phyloP scores from a whole-genome alignment of 1,140 invertebrate species.

The Lethrus apterus region DNA sequence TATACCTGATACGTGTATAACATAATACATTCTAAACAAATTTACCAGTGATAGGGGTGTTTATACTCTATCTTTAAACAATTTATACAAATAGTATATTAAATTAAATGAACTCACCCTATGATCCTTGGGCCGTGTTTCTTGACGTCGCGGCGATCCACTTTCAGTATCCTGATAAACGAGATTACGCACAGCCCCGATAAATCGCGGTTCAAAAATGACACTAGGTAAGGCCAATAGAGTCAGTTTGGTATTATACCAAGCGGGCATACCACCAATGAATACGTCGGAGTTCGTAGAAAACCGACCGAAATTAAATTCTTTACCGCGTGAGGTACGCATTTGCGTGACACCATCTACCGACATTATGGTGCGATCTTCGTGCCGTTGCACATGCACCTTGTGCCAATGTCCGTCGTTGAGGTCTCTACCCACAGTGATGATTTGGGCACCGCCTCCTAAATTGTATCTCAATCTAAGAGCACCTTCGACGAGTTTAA shows the following conservation, averaged over 20 bases:
- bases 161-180: slow-evolving; percentile 75
- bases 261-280: slow-evolving; percentile 83
- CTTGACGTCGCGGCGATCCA: slow-evolving; percentile 61
- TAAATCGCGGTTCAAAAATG: slow-evolving; percentile 84
- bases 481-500: slow-evolving; percentile 86
- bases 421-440: slow-evolving; percentile 76
- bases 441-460: slow-evolving; percentile 77
- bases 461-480: slow-evolving; percentile 82
- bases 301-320: slow-evolving; percentile 79
- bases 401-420: slow-evolving; percentile 89
- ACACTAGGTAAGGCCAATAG: slow-evolving; percentile 78
- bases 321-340: slow-evolving; percentile 70
- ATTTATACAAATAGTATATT: background rate
- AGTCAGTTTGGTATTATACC: slow-evolving; percentile 79
- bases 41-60: too few species aligned
- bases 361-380: slow-evolving; percentile 69
- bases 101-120: slow-evolving; percentile 51
- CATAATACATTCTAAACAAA: too few species aligned
- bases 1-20: too few species aligned
- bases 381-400: slow-evolving; percentile 65
- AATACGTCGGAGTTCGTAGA: slow-evolving; percentile 83
- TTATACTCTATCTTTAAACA: too few species aligned
- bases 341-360: slow-evolving; percentile 73
- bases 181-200: slow-evolving; percentile 75
- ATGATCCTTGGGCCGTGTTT: slow-evolving; percentile 66